Conservation (phyloP, 2,797 vertebrate genomes). For the Lagorchestes hirsutus region DNA sequence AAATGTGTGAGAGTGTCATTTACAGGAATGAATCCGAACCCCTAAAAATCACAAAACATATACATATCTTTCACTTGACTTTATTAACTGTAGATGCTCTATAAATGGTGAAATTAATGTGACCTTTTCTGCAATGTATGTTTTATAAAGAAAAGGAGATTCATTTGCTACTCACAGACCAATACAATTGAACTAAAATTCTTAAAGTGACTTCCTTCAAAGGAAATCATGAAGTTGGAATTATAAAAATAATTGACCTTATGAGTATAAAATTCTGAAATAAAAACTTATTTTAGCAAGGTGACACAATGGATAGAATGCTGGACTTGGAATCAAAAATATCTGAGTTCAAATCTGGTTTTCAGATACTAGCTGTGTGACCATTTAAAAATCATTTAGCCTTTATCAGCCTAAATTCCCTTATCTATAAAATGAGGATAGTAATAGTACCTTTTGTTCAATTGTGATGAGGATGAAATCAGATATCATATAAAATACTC, state of each 20-base stretch:
- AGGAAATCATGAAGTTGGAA: not conserved
- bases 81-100: not conserved
- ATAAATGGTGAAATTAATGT: not conserved
- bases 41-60: too few relatives aligned
- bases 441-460: not conserved
- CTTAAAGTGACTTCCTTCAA: not conserved
- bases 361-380: not conserved
- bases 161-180: not conserved
- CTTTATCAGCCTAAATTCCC: not conserved
- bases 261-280: not conserved
- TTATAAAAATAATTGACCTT: constrained; percentile 31
- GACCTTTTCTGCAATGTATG: not conserved
- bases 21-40: too few relatives aligned
- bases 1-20: too few relatives aligned
- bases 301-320: not conserved
- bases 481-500: not conserved
- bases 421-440: not conserved
- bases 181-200: not conserved
- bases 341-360: not conserved
- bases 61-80: not conserved
- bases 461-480: not conserved
- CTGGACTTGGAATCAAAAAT: not conserved
- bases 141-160: not conserved
- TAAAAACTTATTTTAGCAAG: not conserved
- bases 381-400: not conserved